A percentile compares a stretch with the other conserved stretches of the same genome.
Conservation (phyloP, 1,140 invertebrate species). For the Andricus grossulariae region DNA sequence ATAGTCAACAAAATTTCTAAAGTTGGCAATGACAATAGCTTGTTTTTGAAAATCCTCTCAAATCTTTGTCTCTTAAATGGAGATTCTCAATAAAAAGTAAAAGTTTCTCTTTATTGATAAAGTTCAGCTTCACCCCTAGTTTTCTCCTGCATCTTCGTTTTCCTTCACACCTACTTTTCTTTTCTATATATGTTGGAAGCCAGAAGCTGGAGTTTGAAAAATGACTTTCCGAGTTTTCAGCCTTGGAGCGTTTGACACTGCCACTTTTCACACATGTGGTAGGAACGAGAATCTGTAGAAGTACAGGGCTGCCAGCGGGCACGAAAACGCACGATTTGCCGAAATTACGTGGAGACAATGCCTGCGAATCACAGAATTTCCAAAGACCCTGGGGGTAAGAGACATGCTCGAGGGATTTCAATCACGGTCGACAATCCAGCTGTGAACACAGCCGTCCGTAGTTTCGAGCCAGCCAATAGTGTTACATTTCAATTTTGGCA, state of each 20-base stretch:
- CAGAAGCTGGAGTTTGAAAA: background rate
- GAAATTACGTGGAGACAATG: slow-evolving; percentile 12
- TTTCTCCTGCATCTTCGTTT: too few species aligned
- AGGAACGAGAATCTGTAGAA: background rate
- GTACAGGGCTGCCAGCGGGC: background rate
- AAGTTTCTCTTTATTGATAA: background rate
- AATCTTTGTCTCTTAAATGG: too few species aligned
- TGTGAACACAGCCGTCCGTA: slow-evolving; percentile 10
- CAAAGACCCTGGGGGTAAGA: slow-evolving; percentile 47
- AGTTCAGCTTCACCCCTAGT: background rate
- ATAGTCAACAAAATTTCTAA: too few species aligned
- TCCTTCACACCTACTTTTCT: background rate
- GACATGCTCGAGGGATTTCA: slow-evolving; percentile 46
- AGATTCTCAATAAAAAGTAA: background rate
- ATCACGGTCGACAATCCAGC: slow-evolving; percentile 48
- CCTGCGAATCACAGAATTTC: slow-evolving; percentile 40
- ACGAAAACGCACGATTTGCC: slow-evolving; percentile 6
- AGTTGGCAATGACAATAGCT: too few species aligned
- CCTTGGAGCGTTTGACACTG: background rate
- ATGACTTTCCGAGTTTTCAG: background rate
- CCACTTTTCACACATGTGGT: background rate
- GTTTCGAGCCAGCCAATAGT: slow-evolving; percentile 43
- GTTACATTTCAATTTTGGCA: slow-evolving; percentile 65
- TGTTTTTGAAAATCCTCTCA: too few species aligned
- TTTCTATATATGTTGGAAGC: background rate